Base-by-base conservation (phyloP, 2,888 invertebrate genomes). In the Petrolisthes manimaculis region DNA sequence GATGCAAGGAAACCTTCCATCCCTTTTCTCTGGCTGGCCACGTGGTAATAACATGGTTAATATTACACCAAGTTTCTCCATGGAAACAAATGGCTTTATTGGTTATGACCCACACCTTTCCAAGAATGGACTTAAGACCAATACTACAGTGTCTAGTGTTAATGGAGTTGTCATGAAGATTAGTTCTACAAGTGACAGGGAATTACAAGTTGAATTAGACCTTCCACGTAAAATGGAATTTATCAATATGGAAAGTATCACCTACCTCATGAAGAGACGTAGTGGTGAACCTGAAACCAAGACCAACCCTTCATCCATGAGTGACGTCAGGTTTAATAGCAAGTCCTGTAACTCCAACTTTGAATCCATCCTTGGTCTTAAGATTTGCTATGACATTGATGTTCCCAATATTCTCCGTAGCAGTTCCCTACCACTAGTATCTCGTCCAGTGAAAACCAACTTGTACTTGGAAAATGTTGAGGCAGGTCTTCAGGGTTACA, bases 141-240 rank as follows among this genome's bases (percentile, higher is more conserved):
- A 61, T 53, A 81, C 24, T 81, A 77, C 61, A 18, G 14, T 88
- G 24, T 69, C 79, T 21, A 88, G 61, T 53, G 53, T 21, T 84
- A 71, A 61, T 12, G 80, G 80, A 5, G 53, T 69, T n/a, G 61
- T 74, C 21, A 21, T 84, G 75, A 77, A 74, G 51, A 24, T 84
- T 12, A 81, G 37, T 18, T 37, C 56, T 37, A 53, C 53, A n/a
- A 77, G 79, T 12, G 56, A 55, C 18, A 55, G 53, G 4, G 81
- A 84, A 14, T 0, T 88, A 12, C 51, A 84, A 53, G 53, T 88
- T 54, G 56, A 75, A 6, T 37, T 79, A 67, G 84, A 84, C 18
- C 18, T 88, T 8, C 88, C 88, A 21, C 37, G 81, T 24, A 84
- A 88, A 67, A 84, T 80, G 88, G 84, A 88, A 75, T 24, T 88